Conservation (phyloP, 1,140 invertebrate species). For the Lordiphosa collinella region DNA sequence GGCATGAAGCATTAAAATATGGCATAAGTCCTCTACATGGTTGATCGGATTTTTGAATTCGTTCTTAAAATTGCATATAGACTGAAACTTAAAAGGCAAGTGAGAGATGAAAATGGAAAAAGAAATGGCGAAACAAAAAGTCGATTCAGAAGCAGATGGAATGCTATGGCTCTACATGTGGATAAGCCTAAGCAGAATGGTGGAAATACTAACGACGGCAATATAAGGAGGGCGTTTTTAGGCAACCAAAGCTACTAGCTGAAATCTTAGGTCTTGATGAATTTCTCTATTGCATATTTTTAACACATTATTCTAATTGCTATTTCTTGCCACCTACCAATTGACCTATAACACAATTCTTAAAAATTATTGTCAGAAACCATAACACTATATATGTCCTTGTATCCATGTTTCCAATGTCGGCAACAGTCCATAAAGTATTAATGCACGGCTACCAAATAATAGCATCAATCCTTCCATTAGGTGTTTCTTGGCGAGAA, state of each 20-base stretch:
- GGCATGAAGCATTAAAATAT: constrained; percentile 9
- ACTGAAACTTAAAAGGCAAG: constrained; percentile 24
- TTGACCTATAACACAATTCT: constrained; percentile 7
- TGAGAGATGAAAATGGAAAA: too few species aligned
- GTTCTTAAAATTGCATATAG: constrained; percentile 12
- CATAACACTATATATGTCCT: background rate
- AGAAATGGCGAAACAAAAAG: too few species aligned
- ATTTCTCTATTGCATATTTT: constrained; percentile 2
- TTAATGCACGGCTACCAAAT: background rate
- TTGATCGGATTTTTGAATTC: constrained; percentile 2
- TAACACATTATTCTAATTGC: background rate
- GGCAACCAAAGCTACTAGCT: constrained; percentile 9
- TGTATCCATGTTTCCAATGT: constrained; percentile 2
- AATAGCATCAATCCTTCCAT: constrained; percentile 7
- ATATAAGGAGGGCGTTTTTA: constrained; percentile 5
- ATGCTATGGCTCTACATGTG: too few species aligned
- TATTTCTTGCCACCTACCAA: constrained; percentile 3
- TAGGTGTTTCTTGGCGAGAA: constrained; percentile 20
- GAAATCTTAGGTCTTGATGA: constrained; percentile 15
- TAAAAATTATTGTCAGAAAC: constrained; percentile 18
- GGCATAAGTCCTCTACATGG: background rate
- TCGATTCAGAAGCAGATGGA: too few species aligned
- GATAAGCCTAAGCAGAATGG: constrained; percentile 17
- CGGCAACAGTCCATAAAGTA: background rate
- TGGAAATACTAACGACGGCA: constrained; percentile 7